Evolutionary conservation across 1,140 invertebrate genomes (phyloP), one percentile per base, ranked within the genome.

Genomic region (Solenopsis invicta): DNA sequence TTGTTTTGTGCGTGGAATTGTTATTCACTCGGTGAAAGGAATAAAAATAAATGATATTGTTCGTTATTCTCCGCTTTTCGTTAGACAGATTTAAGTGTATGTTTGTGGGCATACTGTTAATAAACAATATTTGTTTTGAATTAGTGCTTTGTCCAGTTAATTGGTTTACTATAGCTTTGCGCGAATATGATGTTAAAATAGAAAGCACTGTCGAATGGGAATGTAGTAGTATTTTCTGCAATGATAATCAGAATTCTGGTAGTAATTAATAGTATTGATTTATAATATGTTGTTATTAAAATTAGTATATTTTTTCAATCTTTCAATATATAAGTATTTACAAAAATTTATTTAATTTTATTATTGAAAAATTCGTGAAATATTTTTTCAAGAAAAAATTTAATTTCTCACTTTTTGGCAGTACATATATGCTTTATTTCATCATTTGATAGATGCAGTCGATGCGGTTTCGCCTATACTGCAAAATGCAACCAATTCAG

Each of bases 401-500:
- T 8, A 41, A 21, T 12, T 37, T 80, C 50, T 18, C 24, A 34
- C 2, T 69, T 72, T 34, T 48, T 54, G 3, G 6, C 4, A 61
- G 72, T 74, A 61, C 16, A 74, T 61, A 74, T 61, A 12, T 52
- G 41, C 41, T 69, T 69, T 69, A 69, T 16, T 84, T 84, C 41
- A 62, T 61, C n/a, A 75, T 75, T 61, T 21, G 10, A 8, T 59
- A n/a, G 18, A 74, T n/a, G 13, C 48, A 69, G 50, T 41, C 50
- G 50, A 12, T 16, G 41, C 24, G 41, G 37, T 82, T 67, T 74
- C 41, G 24, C 12, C 9, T 13, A 75, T 62, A 84, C 74, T 75
- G 41, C 56, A 61, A 82, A 84, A 84, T 75, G 18, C 54, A 74
- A 10, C 24, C 80, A 61, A 61, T 84, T 84, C 37, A 29, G 29